These are phyloP conservation scores for Anabacerthia variegaticeps DNA, from an alignment of 2,797 vertebrate genomes.

Conservation along the genomic window DNA sequence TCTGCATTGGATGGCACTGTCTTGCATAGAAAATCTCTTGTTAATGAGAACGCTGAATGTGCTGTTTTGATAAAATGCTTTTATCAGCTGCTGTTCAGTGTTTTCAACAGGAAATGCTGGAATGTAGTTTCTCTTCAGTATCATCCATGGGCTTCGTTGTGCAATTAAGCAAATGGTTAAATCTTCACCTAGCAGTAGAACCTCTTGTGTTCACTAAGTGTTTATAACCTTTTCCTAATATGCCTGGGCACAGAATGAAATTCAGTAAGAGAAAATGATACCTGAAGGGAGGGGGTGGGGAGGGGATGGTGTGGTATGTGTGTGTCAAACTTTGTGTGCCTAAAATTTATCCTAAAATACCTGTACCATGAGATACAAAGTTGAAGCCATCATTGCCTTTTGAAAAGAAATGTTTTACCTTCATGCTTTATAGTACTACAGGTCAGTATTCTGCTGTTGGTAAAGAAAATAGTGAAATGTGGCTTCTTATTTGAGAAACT, in stretches of 20 bases:
- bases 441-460: background rate
- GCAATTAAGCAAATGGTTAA: background rate
- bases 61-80: conserved; percentile 35
- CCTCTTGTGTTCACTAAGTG: background rate
- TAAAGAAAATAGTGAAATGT: background rate
- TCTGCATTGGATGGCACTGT: conserved; percentile 22
- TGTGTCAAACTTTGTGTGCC: background rate
- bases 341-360: background rate
- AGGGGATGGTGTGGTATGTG: background rate
- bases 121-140: background rate
- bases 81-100: conserved; percentile 9
- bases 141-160: background rate
- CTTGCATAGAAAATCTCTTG: conserved; percentile 11
- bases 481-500: background rate
- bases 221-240: background rate
- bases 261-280: background rate
- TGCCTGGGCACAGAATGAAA: background rate
- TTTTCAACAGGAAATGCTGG: conserved; percentile 33
- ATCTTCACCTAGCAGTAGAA: background rate
- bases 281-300: background rate
- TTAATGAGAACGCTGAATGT: conserved; percentile 22
- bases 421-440: background rate
- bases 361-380: background rate
- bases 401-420: background rate
- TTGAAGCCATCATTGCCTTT: conserved; percentile 7